Percentiles rank a stretch among this genome's conserved stretches.
These are phyloP conservation scores for Xanthorhoe designata DNA, from an alignment of 2,888 invertebrate species.

Conservation along the genomic window DNA sequence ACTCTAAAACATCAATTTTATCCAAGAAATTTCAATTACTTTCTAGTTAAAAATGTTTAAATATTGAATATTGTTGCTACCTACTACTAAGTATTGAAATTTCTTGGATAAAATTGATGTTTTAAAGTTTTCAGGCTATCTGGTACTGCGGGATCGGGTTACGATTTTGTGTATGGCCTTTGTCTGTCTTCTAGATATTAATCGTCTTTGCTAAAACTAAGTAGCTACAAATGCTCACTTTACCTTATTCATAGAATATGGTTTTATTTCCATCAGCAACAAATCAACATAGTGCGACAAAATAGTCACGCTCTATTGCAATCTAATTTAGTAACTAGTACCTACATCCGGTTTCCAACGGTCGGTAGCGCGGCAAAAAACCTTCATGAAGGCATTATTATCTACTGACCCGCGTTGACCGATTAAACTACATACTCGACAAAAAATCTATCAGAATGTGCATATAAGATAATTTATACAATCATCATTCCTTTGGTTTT, in stretches of 20 bases:
- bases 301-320: constrained; percentile 67
- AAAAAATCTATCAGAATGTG: constrained; percentile 13
- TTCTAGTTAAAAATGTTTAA: too few relatives aligned
- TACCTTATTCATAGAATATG: background rate
- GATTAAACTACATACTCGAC: constrained; percentile 36
- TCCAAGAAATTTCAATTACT: too few relatives aligned
- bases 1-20: too few relatives aligned
- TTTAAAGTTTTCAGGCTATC: too few relatives aligned
- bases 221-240: background rate
- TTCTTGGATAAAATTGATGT: too few relatives aligned
- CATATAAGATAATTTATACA: constrained; percentile 23
- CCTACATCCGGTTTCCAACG: constrained; percentile 62
- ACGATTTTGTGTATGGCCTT: too few relatives aligned
- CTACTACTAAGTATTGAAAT: too few relatives aligned
- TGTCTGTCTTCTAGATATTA: too few relatives aligned
- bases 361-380: constrained; percentile 54
- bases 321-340: constrained; percentile 65
- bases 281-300: constrained; percentile 51
- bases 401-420: constrained; percentile 51
- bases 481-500: constrained; percentile 23
- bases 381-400: constrained; percentile 52
- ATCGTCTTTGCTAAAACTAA: too few relatives aligned
- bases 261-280: constrained; percentile 36
- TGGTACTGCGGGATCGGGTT: too few relatives aligned
- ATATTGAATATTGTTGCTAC: too few relatives aligned